A percentile compares a stretch with the other conserved stretches of the same genome.
Conservation (phyloP, 2,888 invertebrate species). For the Eucera pruinosa region DNA sequence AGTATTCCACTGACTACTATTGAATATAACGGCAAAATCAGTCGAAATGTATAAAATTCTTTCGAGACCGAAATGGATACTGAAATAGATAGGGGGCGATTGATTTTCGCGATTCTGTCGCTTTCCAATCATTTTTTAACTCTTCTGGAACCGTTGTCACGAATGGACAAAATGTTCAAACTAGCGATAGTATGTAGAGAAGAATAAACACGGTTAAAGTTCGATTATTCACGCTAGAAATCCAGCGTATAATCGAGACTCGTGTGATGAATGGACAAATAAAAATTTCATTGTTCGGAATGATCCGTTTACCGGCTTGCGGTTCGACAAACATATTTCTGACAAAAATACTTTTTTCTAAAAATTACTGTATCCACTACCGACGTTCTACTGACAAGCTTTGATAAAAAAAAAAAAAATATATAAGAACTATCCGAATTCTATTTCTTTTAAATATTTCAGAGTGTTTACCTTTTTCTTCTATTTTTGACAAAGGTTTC, state of each 20-base stretch:
- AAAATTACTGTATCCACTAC: background rate
- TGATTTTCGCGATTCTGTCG: background rate
- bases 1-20: background rate
- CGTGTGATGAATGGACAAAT: constrained; percentile 28
- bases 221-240: constrained; percentile 26
- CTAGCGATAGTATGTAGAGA: background rate
- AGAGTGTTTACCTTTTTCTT: background rate
- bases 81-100: no score
- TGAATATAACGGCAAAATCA: background rate
- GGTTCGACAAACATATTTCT: background rate
- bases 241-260: constrained; percentile 23
- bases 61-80: constrained; percentile 2
- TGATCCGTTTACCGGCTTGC: constrained; percentile 36
- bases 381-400: background rate
- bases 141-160: background rate
- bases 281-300: constrained; percentile 38
- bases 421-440: no score
- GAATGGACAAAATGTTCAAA: background rate
- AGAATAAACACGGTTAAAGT: constrained; percentile 2
- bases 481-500: background rate
- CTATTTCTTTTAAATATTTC: background rate
- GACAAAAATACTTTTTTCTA: background rate
- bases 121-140: constrained; percentile 17
- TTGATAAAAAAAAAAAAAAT: background rate
- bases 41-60: background rate